phyloP scores from a whole-genome alignment of 2,888 invertebrate genomes.

The Galerucella pusilla region DNA sequence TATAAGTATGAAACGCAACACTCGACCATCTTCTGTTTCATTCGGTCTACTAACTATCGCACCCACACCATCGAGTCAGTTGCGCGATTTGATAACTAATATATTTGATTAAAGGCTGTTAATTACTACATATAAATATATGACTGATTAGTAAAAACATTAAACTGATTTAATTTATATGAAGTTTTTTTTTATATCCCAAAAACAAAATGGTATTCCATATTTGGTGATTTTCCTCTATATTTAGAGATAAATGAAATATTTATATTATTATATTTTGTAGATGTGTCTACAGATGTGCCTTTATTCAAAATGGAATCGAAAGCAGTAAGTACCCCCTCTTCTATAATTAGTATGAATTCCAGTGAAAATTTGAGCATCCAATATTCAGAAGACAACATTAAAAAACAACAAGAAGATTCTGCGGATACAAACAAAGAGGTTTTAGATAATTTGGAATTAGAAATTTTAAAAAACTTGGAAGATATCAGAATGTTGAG shows the following conservation, averaged over 20 bases:
- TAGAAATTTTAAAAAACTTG: slow-evolving; percentile 54
- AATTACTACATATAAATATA: no score
- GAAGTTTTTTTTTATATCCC: no score
- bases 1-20: no score
- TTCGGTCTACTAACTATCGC: no score
- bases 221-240: no score
- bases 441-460: slow-evolving; percentile 50
- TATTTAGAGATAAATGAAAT: not conserved
- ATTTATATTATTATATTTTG: slow-evolving; percentile 15
- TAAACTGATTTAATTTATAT: no score
- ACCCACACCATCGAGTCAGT: no score
- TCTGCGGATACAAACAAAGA: slow-evolving; percentile 40
- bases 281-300: slow-evolving; percentile 35
- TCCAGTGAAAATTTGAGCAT: slow-evolving; percentile 26
- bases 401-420: slow-evolving; percentile 7
- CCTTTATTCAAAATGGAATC: slow-evolving; percentile 51
- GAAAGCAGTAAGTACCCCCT: slow-evolving; percentile 62
- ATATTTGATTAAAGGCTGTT: no score
- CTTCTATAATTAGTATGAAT: slow-evolving; percentile 46
- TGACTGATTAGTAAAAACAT: no score
- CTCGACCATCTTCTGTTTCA: no score
- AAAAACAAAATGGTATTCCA: no score
- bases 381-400: slow-evolving; percentile 15
- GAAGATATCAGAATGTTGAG: slow-evolving; percentile 54
- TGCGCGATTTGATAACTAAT: no score